phyloP scores from a whole-genome alignment of 2,797 vertebrate species.

The Propithecus deckenii region DNA sequence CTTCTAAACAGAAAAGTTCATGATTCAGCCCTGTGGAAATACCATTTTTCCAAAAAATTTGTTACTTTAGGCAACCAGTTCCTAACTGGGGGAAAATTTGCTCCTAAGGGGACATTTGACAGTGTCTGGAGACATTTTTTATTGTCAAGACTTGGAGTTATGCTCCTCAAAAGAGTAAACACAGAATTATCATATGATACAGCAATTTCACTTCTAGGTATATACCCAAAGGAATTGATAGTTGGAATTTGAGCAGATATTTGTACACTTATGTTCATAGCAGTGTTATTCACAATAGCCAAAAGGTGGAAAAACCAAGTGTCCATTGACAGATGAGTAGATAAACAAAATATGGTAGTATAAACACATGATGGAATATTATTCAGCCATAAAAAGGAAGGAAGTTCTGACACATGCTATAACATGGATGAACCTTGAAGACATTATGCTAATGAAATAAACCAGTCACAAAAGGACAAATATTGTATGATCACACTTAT shows the following conservation, averaged over 20 bases:
- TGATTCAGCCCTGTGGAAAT: not conserved
- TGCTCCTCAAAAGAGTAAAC: not conserved
- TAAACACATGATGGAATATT: not conserved
- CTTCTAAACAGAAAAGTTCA: not conserved
- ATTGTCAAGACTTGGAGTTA: not conserved
- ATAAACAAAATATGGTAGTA: not conserved
- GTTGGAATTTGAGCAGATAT: not conserved
- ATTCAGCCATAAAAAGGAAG: not conserved
- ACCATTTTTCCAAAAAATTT: not conserved
- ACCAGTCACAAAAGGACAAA: not conserved
- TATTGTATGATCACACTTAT: not conserved
- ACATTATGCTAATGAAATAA: not conserved
- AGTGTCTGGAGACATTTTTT: not conserved
- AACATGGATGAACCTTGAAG: not conserved
- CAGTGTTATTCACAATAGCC: not conserved
- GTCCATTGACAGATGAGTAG: not conserved
- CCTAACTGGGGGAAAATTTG: not conserved
- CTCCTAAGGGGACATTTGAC: not conserved
- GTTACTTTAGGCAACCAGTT: not conserved
- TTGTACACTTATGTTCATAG: not conserved
- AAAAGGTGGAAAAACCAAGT: not conserved
- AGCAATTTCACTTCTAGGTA: not conserved
- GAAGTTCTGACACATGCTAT: not conserved
- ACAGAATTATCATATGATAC: not conserved
- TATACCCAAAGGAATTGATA: not conserved